Conservation (phyloP, 1,140 invertebrate genomes). For the Babylonia areolata region DNA sequence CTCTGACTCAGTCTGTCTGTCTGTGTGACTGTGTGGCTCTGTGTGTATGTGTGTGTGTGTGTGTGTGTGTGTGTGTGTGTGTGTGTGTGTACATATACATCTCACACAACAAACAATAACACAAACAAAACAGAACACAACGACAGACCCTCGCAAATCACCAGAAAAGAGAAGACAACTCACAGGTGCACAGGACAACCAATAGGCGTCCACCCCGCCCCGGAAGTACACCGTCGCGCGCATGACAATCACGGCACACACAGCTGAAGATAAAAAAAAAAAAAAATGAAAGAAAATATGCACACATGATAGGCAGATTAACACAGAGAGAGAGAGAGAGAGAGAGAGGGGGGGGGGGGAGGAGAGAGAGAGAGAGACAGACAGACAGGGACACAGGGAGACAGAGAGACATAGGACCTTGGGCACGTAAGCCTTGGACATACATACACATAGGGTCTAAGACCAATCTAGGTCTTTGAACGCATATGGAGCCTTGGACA, state of each 20-base stretch:
- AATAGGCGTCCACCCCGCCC: slow-evolving; percentile 9
- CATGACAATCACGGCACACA: neutral
- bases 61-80: neutral
- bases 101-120: too few relatives aligned
- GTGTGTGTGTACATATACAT: neutral
- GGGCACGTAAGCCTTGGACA: too few relatives aligned
- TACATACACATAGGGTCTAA: too few relatives aligned
- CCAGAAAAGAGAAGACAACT: neutral
- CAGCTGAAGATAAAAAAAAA: neutral
- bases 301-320: neutral
- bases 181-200: slow-evolving; percentile 22
- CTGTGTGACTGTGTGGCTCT: neutral
- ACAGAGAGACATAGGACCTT: too few relatives aligned
- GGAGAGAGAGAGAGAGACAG: neutral
- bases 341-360: neutral
- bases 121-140: too few relatives aligned
- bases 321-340: neutral
- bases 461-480: too few relatives aligned
- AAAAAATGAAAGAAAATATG: neutral
- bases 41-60: neutral
- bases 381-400: too few relatives aligned
- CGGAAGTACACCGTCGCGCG: slow-evolving; percentile 21
- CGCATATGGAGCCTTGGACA: too few relatives aligned
- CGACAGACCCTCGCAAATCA: too few relatives aligned
- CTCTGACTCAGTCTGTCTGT: neutral